phyloP scores from a whole-genome alignment of 2,113 vertebrate species.

The Bothrops jararaca region DNA sequence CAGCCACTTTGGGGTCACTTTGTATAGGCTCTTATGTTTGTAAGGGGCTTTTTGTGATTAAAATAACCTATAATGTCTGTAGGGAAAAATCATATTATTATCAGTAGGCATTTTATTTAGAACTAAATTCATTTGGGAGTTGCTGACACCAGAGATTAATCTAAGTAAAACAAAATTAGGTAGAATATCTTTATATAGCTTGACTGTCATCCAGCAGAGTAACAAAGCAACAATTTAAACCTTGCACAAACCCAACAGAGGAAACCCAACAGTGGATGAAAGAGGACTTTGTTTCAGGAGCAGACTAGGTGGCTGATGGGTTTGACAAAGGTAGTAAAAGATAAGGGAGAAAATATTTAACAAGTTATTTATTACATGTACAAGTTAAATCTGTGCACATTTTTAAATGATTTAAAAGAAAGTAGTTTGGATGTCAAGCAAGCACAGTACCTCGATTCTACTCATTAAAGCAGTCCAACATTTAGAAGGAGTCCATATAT shows the following conservation, averaged over 20 bases:
- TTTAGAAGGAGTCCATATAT: not conserved
- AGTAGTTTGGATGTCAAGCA: no score
- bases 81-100: slow-evolving; percentile 64
- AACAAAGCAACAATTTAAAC: slow-evolving; percentile 54
- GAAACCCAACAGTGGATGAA: slow-evolving; percentile 52
- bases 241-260: slow-evolving; percentile 52
- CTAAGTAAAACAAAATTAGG: slow-evolving; percentile 30
- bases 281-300: slow-evolving; percentile 46
- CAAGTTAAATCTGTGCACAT: no score
- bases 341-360: not conserved
- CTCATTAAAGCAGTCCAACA: no score
- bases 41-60: slow-evolving; percentile 26
- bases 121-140: slow-evolving; percentile 62
- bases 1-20: slow-evolving; percentile 26
- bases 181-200: slow-evolving; percentile 35
- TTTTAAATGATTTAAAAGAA: no score
- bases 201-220: slow-evolving; percentile 52
- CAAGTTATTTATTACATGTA: not conserved
- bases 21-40: not conserved
- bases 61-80: slow-evolving; percentile 43
- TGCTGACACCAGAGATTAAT: slow-evolving; percentile 61
- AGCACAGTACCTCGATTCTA: no score
- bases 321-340: slow-evolving; percentile 14
- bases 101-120: slow-evolving; percentile 70
- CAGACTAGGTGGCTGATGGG: not conserved